Evolutionary conservation across 1,140 invertebrate species (phyloP), one percentile per base, ranked within the genome.

Genomic region (Venustaconcha ellipsiformis): DNA sequence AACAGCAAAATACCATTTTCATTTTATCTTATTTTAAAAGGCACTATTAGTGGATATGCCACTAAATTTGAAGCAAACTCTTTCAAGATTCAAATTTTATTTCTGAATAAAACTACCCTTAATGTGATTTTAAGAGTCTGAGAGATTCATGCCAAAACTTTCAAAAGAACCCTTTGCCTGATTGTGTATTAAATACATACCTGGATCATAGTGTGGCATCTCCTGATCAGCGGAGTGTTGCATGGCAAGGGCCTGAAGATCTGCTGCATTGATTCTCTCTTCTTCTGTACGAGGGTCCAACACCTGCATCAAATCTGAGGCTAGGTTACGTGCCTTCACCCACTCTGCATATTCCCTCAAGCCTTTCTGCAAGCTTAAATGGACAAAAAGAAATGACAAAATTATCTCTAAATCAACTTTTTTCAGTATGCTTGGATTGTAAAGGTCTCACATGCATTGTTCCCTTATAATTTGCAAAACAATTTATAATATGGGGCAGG

Each of bases 211-310:
- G 6, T 72, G 60, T 11, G 63, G 58, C 6, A 55, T 14, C 13
- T 79, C 67, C 18, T 62, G 20, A 37, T 30, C 20, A 12, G 68
- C 71, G 18, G 70, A 56, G 23, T 77, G 63, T 1, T 74, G 26
- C 6, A 71, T 72, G 15, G 74, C 77, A 2, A 68, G 59, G 13
- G 30, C 73, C 69, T 83, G 80, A 4, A 88, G 80, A 67, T 87
- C 84, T 17, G 81, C 77, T 48, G 88, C 86, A 57, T 81, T 66
- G 4, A 84, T 85, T 72, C 84, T 83, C 78, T 89, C 88, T 59
- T 86, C 86, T 18, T 87, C 85, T 48, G 79, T 76, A 14, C 88
- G 80, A 8, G 87, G 85, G 78, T 89, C 88, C 14, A 82, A 69
- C 18, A 85, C 76, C 58, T 77, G 73, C 82, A 88, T 83, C 18